Evolutionary conservation across 2,888 invertebrate species (phyloP).

Genomic region (Lordiphosa andalusiaca): DNA sequence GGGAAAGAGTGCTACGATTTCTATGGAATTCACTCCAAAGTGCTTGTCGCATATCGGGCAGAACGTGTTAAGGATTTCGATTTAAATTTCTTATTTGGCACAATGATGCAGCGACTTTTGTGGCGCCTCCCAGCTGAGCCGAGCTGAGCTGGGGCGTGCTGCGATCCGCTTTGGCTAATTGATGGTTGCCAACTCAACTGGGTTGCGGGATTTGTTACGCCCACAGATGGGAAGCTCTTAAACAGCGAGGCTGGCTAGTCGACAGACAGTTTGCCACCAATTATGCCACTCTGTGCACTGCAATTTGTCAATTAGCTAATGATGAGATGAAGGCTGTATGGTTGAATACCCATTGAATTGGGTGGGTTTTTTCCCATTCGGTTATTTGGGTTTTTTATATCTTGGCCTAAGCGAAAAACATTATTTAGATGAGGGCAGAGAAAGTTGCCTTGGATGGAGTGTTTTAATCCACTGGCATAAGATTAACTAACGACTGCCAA

Average conservation of each 20-base stretch:
- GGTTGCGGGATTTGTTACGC: conserved; percentile 42
- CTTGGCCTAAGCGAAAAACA: too few species aligned
- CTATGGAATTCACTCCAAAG: conserved; percentile 30
- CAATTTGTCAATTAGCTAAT: conserved; percentile 69
- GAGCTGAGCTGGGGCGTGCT: conserved; percentile 43
- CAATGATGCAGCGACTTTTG: conserved; percentile 63
- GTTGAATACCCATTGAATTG: conserved; percentile 15
- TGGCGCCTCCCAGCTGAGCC: conserved; percentile 29
- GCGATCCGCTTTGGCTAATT: conserved; percentile 72
- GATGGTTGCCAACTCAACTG: conserved; percentile 62
- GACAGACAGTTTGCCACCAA: conserved; percentile 49
- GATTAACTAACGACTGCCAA: too few species aligned
- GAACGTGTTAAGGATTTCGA: conserved; percentile 65
- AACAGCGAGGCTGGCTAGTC: conserved; percentile 25
- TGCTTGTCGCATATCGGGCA: conserved; percentile 54
- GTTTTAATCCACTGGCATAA: too few species aligned
- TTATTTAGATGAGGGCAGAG: too few species aligned
- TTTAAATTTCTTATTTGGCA: conserved; percentile 7
- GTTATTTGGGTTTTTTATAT: too few species aligned
- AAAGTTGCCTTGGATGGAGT: too few species aligned
- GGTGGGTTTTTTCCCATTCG: too few species aligned
- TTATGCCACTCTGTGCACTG: conserved; percentile 68
- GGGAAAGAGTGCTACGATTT: conserved; percentile 1
- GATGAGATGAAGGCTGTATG: conserved; percentile 34
- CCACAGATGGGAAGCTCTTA: conserved; percentile 66